A percentile compares a stretch with the other conserved stretches of the same genome.
Conservation (phyloP, 2,888 invertebrate species). For the Drosophila greeni region DNA sequence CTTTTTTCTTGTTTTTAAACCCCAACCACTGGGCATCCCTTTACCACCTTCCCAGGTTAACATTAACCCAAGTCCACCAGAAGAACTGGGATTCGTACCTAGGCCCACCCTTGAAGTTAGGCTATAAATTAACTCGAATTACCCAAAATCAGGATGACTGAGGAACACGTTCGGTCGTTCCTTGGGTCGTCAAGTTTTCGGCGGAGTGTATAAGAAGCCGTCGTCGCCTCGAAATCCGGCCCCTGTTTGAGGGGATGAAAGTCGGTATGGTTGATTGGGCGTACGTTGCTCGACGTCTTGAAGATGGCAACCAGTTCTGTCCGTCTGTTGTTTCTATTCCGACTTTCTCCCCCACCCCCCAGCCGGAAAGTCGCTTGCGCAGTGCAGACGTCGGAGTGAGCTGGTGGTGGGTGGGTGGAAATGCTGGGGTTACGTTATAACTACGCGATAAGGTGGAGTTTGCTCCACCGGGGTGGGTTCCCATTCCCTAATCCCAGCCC, state of each 20-base stretch:
- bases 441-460: slow-evolving; percentile 21
- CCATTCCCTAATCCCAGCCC: slow-evolving; percentile 6
- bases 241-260: slow-evolving; percentile 61
- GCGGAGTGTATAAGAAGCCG: slow-evolving; percentile 52
- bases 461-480: slow-evolving; percentile 53
- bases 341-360: slow-evolving; percentile 6
- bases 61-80: background rate
- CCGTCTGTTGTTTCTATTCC: slow-evolving; percentile 37
- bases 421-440: slow-evolving; percentile 25
- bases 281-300: slow-evolving; percentile 55
- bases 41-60: slow-evolving; percentile 9
- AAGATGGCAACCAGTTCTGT: slow-evolving; percentile 64
- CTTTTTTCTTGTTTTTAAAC: background rate
- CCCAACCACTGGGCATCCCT: background rate
- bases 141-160: slow-evolving; percentile 16
- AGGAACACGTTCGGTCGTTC: slow-evolving; percentile 41
- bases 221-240: slow-evolving; percentile 40
- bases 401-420: slow-evolving; percentile 33
- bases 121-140: slow-evolving; percentile 47
- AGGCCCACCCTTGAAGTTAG: slow-evolving; percentile 26
- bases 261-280: slow-evolving; percentile 49
- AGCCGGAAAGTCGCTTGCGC: slow-evolving; percentile 38
- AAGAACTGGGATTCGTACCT: background rate
- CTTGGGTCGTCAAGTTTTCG: slow-evolving; percentile 44
- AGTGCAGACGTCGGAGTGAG: slow-evolving; percentile 12